Evolutionary conservation across 2,797 vertebrate species (phyloP).

Genomic region (Danio jaintianensis): DNA sequence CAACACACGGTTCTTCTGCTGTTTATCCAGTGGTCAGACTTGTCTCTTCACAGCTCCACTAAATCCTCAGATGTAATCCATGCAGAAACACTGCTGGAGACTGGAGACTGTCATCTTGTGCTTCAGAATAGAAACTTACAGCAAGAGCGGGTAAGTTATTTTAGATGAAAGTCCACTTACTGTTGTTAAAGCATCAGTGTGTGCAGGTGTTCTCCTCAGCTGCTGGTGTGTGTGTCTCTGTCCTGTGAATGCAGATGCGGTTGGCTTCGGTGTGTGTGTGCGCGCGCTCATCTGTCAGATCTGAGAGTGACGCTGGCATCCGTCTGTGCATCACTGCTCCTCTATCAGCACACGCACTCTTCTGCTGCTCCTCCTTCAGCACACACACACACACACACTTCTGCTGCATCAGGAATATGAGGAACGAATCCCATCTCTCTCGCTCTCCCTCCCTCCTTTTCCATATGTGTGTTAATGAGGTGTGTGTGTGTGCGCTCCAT

Average conservation of each 20-base stretch:
- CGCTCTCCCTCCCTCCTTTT: conserved; percentile 48
- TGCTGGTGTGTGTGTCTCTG: conserved; percentile 45
- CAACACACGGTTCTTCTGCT: conserved; percentile 61
- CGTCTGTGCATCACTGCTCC: conserved; percentile 5
- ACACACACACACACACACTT: too few species aligned
- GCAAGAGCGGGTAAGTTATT: conserved; percentile 15
- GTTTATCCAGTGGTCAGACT: conserved; percentile 69
- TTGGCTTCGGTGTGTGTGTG: conserved; percentile 42
- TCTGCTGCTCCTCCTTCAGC: background rate
- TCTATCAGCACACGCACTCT: background rate
- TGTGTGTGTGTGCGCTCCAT: background rate
- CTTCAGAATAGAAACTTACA: conserved; percentile 49
- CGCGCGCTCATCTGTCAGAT: background rate
- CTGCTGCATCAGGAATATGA: background rate
- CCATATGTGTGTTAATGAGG: conserved; percentile 41
- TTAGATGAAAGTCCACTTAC: background rate
- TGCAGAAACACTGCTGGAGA: conserved; percentile 54
- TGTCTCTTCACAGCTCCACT: conserved; percentile 61
- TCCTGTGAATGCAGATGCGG: conserved; percentile 61
- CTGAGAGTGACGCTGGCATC: conserved; percentile 5
- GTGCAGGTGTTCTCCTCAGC: conserved; percentile 29
- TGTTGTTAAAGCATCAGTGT: background rate
- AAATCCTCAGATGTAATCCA: conserved; percentile 74
- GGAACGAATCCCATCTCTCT: conserved; percentile 2
- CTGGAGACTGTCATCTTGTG: conserved; percentile 48